Conservation (phyloP, 2,797 vertebrate genomes). For the Sebastolobus alascanus region DNA sequence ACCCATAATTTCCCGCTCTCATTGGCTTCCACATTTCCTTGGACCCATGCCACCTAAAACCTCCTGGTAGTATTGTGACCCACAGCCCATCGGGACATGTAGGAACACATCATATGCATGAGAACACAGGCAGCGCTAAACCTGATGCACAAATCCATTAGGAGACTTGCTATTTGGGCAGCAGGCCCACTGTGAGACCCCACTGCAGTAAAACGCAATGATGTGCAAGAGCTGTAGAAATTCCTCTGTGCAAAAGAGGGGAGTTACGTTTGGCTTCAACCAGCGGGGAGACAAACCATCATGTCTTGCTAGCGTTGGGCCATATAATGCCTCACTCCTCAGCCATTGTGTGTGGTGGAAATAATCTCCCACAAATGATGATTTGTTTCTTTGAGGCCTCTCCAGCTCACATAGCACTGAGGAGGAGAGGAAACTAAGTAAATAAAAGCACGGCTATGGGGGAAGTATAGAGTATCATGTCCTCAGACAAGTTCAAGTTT, state of each 20-base stretch:
- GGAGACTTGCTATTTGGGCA: slow-evolving; percentile 65
- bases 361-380: slow-evolving; percentile 40
- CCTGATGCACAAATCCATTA: slow-evolving; percentile 76
- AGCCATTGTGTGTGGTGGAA: slow-evolving; percentile 54
- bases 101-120: slow-evolving; percentile 77
- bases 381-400: slow-evolving; percentile 34
- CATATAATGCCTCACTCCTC: slow-evolving; percentile 57
- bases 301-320: slow-evolving; percentile 25
- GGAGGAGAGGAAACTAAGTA: slow-evolving; percentile 18
- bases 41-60: slow-evolving; percentile 51
- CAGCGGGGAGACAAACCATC: slow-evolving; percentile 32
- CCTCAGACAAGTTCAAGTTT: slow-evolving; percentile 19
- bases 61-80: slow-evolving; percentile 60
- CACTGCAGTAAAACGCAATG: slow-evolving; percentile 67
- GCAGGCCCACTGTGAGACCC: slow-evolving; percentile 59
- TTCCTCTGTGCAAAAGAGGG: slow-evolving; percentile 59
- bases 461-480: slow-evolving; percentile 17
- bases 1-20: slow-evolving; percentile 33
- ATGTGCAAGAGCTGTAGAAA: slow-evolving; percentile 72
- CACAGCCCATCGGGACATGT: slow-evolving; percentile 62
- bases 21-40: slow-evolving; percentile 15
- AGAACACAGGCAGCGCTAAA: slow-evolving; percentile 70
- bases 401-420: slow-evolving; percentile 12
- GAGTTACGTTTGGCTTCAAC: slow-evolving; percentile 43
- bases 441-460: not conserved